Evolutionary conservation across 35 echinoderm and acorn worm species (phyloP).

Genomic region (Nesometra sesokonis): DNA sequence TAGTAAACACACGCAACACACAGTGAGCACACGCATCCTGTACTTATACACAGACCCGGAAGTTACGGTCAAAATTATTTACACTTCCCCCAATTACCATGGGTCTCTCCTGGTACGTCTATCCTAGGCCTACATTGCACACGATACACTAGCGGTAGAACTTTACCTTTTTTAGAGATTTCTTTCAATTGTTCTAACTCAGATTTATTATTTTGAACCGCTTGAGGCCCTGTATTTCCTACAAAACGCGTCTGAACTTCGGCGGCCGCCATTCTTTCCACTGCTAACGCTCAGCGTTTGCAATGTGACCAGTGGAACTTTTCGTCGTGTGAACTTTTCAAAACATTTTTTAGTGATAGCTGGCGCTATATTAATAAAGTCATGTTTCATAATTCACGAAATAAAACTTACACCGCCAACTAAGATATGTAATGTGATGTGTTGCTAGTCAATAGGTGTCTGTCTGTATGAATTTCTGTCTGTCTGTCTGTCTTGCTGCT

Average conservation of each 20-base stretch:
- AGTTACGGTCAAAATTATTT: neutral
- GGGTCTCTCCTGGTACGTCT: neutral
- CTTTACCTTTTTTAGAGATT: neutral
- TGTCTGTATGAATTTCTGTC: too few relatives aligned
- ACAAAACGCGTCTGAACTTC: neutral
- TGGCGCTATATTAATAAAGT: neutral
- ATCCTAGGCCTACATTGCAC: neutral
- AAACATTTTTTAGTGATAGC: neutral
- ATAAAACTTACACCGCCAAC: too few relatives aligned
- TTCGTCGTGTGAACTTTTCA: neutral
- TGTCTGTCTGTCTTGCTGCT: too few relatives aligned
- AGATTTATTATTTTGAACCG: neutral
- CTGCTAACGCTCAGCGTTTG: neutral
- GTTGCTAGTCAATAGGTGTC: too few relatives aligned
- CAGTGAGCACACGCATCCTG: neutral
- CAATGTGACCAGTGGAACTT: neutral
- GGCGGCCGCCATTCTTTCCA: neutral
- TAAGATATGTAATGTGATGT: too few relatives aligned
- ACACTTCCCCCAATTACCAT: neutral
- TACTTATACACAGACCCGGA: neutral
- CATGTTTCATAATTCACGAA: too few relatives aligned
- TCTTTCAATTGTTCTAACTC: neutral
- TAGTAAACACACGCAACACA: neutral
- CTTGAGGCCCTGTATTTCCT: neutral
- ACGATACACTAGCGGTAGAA: neutral